Conservation (phyloP, 2,888 invertebrate species). For the Cenopis cana region DNA sequence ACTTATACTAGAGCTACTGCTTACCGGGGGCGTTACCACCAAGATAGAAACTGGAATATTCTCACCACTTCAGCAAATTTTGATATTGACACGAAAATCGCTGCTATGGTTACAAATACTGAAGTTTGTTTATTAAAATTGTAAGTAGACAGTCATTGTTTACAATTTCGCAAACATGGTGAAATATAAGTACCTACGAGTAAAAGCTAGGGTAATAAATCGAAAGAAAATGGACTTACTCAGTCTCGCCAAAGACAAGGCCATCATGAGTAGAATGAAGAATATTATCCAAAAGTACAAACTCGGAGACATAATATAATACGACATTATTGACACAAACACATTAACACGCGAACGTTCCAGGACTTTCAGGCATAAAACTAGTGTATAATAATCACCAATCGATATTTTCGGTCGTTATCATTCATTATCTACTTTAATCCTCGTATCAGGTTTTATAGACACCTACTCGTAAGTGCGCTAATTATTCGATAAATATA, state of each 20-base stretch:
- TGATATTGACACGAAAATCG: too few species aligned
- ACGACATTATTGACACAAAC: slow-evolving; percentile 1
- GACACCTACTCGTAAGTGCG: slow-evolving; percentile 3
- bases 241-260: slow-evolving; percentile 29
- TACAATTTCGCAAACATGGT: too few species aligned
- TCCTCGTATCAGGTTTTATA: slow-evolving; percentile 5
- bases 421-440: slow-evolving; percentile 16
- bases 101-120: too few species aligned
- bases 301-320: slow-evolving; percentile 17
- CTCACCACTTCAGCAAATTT: too few species aligned
- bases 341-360: slow-evolving; percentile 3
- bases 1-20: too few species aligned
- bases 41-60: too few species aligned
- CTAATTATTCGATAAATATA: slow-evolving; percentile 3
- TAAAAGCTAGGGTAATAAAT: too few species aligned
- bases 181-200: too few species aligned
- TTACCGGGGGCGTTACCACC: too few species aligned
- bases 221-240: slow-evolving; percentile 34
- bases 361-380: background rate
- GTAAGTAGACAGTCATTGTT: too few species aligned
- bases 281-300: slow-evolving; percentile 42
- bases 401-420: slow-evolving; percentile 26
- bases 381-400: slow-evolving; percentile 4
- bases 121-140: too few species aligned
- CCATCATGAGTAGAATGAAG: slow-evolving; percentile 35